phyloP scores from a whole-genome alignment of 2,888 invertebrate species.

The Halictus quadricinctus region DNA sequence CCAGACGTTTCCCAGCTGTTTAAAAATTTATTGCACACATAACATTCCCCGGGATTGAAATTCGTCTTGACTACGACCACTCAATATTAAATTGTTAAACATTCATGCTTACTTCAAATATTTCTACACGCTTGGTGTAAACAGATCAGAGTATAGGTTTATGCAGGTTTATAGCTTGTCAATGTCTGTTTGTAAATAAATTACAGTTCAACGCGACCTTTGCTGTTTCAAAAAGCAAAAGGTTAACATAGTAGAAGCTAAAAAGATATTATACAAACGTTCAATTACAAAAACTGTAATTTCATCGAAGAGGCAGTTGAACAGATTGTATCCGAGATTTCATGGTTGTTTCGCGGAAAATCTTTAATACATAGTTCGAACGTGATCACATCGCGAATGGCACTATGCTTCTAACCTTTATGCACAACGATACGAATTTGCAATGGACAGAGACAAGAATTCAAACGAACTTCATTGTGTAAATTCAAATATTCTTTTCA shows the following conservation, averaged over 20 bases:
- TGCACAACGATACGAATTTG: background rate
- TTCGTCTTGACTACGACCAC: background rate
- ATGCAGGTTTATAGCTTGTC: too few relatives aligned
- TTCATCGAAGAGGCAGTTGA: constrained; percentile 9
- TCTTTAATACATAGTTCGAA: constrained; percentile 1
- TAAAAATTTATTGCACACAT: background rate
- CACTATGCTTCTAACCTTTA: background rate
- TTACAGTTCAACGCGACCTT: background rate
- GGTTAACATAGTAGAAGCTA: background rate
- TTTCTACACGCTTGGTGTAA: too few relatives aligned
- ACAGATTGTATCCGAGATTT: background rate
- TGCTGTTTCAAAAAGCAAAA: background rate
- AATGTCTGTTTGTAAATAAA: background rate
- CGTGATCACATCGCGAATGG: background rate
- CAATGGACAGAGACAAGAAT: background rate
- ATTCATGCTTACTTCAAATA: background rate
- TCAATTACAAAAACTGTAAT: constrained; percentile 5
- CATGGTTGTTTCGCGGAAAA: constrained; percentile 7
- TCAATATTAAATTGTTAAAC: background rate
- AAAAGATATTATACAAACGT: background rate
- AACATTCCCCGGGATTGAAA: background rate
- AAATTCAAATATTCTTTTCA: too few relatives aligned
- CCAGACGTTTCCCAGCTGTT: background rate
- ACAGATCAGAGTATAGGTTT: too few relatives aligned
- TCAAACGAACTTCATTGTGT: background rate